Conservation (phyloP, 2,113 vertebrate genomes). For the Notarius quadriscutis region DNA sequence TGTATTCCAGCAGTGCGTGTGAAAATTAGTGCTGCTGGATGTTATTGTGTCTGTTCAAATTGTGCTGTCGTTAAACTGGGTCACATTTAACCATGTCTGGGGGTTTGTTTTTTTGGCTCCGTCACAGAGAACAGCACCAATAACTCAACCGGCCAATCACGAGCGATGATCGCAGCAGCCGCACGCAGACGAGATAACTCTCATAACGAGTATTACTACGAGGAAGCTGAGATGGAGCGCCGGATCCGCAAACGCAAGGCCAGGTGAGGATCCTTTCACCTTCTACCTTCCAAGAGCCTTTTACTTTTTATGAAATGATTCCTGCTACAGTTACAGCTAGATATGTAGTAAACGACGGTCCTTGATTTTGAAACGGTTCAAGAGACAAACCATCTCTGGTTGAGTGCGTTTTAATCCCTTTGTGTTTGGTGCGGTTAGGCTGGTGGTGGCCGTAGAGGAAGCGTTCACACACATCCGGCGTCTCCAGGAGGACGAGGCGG, state of each 20-base stretch:
- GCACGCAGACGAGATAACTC: conserved; percentile 90
- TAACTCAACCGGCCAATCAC: conserved; percentile 87
- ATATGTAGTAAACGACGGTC: too few species aligned
- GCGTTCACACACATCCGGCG: conserved; percentile 96
- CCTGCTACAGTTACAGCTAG: neutral
- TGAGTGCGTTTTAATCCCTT: neutral
- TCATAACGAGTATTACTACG: conserved; percentile 95
- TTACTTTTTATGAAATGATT: neutral
- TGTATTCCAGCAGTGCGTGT: neutral
- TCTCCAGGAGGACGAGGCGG: conserved; percentile 86
- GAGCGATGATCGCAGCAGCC: conserved; percentile 90
- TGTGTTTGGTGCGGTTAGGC: conserved; percentile 63
- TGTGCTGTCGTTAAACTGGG: too few species aligned
- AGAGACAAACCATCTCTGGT: too few species aligned
- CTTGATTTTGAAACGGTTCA: too few species aligned
- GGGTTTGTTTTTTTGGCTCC: neutral
- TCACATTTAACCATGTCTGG: too few species aligned
- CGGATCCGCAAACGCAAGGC: conserved; percentile 88
- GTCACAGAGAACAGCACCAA: conserved; percentile 85
- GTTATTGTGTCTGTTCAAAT: neutral
- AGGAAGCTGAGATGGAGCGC: conserved; percentile 93
- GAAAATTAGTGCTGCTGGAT: neutral
- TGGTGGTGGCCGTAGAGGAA: conserved; percentile 94
- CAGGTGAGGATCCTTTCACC: conserved; percentile 70
- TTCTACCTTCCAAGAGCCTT: neutral